phyloP scores from a whole-genome alignment of 1,140 invertebrate genomes.

The Hetaerina americana region DNA sequence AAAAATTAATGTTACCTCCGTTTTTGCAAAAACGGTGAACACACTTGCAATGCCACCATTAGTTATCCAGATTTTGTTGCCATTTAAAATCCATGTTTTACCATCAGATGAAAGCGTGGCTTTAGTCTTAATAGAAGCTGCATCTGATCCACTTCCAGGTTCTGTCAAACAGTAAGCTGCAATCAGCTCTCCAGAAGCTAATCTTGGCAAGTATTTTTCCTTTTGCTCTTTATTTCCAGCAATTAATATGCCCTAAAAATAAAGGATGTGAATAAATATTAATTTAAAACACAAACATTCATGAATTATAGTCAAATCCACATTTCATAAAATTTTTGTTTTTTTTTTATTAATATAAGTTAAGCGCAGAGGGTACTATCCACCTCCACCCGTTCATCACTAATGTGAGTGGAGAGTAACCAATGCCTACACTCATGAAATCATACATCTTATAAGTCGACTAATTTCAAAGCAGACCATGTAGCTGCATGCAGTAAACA shows the following conservation, averaged over 20 bases:
- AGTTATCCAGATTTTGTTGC: slow-evolving; percentile 56
- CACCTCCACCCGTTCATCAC: too few relatives aligned
- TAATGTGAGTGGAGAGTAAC: too few relatives aligned
- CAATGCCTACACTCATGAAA: too few relatives aligned
- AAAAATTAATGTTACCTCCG: slow-evolving; percentile 19
- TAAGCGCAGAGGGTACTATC: too few relatives aligned
- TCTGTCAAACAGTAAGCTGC: slow-evolving; percentile 52
- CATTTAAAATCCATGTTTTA: slow-evolving; percentile 48
- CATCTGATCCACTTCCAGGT: slow-evolving; percentile 44
- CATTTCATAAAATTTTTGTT: too few relatives aligned
- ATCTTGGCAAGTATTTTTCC: slow-evolving; percentile 42
- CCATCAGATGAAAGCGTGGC: slow-evolving; percentile 41
- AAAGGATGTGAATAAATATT: background rate
- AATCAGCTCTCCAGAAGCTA: slow-evolving; percentile 44
- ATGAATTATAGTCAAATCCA: too few relatives aligned
- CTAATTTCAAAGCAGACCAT: too few relatives aligned
- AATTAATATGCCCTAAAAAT: slow-evolving; percentile 42
- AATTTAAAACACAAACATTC: too few relatives aligned
- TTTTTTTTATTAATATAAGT: too few relatives aligned
- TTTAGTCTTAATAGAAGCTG: slow-evolving; percentile 30
- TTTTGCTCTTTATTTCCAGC: slow-evolving; percentile 40
- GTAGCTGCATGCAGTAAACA: too few relatives aligned
- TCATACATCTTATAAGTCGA: too few relatives aligned
- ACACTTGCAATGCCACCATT: slow-evolving; percentile 56
- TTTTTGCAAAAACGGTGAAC: slow-evolving; percentile 57